phyloP scores from a whole-genome alignment of 2,888 invertebrate genomes.

The Drosophila paucipuncta region DNA sequence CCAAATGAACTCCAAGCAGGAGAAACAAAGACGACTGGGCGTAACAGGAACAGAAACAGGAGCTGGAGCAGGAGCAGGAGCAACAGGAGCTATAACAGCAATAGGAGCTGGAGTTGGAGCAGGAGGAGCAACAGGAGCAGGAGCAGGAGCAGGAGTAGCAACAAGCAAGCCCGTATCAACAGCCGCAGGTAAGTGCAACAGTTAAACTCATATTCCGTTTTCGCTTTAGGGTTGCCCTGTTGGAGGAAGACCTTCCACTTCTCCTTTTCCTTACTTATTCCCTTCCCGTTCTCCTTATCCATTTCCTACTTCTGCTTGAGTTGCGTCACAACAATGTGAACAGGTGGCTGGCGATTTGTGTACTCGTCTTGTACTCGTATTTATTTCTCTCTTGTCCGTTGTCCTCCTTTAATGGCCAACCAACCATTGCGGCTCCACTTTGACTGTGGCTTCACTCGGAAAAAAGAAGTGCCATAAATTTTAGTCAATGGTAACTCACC shows the following conservation, averaged over 20 bases:
- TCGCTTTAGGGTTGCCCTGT: conserved; percentile 46
- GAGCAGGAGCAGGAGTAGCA: conserved; percentile 24
- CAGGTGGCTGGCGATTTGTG: conserved; percentile 81
- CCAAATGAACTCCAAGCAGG: conserved; percentile 84
- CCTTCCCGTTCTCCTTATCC: conserved; percentile 7
- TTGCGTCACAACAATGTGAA: conserved; percentile 80
- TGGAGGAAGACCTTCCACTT: conserved; percentile 12
- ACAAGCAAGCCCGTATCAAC: conserved; percentile 35
- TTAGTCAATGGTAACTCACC: neutral
- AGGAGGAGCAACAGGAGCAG: conserved; percentile 9
- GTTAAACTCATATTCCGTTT: conserved; percentile 64
- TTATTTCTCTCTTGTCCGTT: conserved; percentile 48
- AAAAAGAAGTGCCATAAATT: neutral
- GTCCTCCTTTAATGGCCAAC: conserved; percentile 69
- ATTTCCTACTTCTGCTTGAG: conserved; percentile 20
- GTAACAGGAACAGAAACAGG: conserved; percentile 16
- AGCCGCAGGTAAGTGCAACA: conserved; percentile 63
- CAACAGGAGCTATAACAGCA: conserved; percentile 20
- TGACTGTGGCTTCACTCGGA: conserved; percentile 25
- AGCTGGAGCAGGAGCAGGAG: conserved; percentile 21
- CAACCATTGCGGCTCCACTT: conserved; percentile 61
- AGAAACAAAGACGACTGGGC: conserved; percentile 71
- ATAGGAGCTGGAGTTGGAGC: conserved; percentile 7
- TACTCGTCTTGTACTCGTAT: conserved; percentile 67
- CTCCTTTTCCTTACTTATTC: neutral